Conservation (phyloP, 1,140 invertebrate genomes). For the Olivierus martensii region DNA sequence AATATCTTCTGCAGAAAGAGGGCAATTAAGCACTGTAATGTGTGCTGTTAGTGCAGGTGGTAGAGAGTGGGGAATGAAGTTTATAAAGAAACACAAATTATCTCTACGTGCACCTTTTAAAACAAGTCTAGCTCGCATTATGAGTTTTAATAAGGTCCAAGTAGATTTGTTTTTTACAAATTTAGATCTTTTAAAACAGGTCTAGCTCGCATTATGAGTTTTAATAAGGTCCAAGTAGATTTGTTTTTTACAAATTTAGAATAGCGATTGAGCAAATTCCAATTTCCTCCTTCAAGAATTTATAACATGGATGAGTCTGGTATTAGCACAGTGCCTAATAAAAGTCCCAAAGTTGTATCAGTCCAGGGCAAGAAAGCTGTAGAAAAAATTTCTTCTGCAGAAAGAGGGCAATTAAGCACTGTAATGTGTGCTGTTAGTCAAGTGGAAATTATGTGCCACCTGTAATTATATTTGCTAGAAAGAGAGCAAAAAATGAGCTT, state of each 20-base stretch:
- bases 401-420: no score
- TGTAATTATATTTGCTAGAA: conserved; percentile 1
- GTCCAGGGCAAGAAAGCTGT: not conserved
- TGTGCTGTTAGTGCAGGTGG: not conserved
- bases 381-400: not conserved
- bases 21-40: no score
- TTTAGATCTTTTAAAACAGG: not conserved
- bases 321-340: not conserved
- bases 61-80: not conserved
- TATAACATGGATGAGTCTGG: not conserved
- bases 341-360: not conserved
- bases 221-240: not conserved
- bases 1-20: not conserved
- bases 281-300: not conserved
- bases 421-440: not conserved
- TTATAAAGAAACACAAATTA: not conserved
- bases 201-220: not conserved
- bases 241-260: not conserved
- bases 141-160: not conserved
- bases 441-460: not conserved
- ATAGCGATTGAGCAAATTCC: not conserved
- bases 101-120: not conserved
- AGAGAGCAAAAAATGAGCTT: conserved; percentile 3
- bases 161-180: not conserved
- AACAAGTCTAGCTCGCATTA: not conserved